Percentiles rank a stretch among this genome's conserved stretches.
These are phyloP conservation scores for Drosophila virilis DNA, from an alignment of 1,140 invertebrate genomes.

Conservation along the genomic window DNA sequence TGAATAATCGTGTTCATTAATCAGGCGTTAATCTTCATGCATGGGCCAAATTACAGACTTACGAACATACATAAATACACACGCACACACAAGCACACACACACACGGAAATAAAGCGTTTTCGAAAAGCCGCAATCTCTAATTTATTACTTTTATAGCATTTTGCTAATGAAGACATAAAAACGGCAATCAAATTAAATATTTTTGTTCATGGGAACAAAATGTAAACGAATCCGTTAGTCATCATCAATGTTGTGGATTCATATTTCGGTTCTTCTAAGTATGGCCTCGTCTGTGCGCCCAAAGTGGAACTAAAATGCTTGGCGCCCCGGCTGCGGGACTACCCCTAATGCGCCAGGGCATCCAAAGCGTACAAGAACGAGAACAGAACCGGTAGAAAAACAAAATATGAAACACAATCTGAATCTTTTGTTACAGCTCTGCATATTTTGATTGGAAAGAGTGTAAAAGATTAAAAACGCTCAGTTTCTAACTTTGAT, in stretches of 20 bases:
- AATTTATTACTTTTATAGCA: constrained; percentile 76
- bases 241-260: constrained; percentile 37
- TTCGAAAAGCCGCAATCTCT: constrained; percentile 53
- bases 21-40: constrained; percentile 73
- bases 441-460: constrained; percentile 21
- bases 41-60: constrained; percentile 30
- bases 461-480: constrained; percentile 24
- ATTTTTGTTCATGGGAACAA: constrained; percentile 79
- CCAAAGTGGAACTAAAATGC: constrained; percentile 64
- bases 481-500: constrained; percentile 46
- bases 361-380: constrained; percentile 5
- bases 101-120: not conserved
- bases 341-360: constrained; percentile 4
- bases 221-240: constrained; percentile 71
- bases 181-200: constrained; percentile 83
- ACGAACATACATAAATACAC: not conserved
- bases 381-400: constrained; percentile 1
- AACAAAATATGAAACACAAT: constrained; percentile 6
- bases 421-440: constrained; percentile 24
- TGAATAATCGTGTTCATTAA: constrained; percentile 79
- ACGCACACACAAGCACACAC: not conserved
- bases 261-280: not conserved
- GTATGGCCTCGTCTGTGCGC: constrained; percentile 53
- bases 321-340: constrained; percentile 54
- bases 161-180: constrained; percentile 83